These are phyloP conservation scores for Fragum fragum DNA, from an alignment of 2,888 invertebrate species.

Conservation along the genomic window DNA sequence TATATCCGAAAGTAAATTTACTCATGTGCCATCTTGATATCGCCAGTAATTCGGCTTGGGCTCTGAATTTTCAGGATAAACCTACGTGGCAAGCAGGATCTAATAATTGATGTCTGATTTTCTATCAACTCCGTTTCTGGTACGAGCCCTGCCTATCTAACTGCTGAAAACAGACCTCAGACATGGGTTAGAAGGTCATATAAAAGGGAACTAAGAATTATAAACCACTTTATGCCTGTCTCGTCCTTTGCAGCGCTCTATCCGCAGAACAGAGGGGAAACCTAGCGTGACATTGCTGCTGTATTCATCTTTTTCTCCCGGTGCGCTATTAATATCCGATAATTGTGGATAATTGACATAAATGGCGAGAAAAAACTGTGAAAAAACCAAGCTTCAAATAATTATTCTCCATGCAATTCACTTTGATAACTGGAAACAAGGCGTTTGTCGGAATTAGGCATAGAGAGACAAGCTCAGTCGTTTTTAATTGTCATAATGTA, in stretches of 20 bases:
- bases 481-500: too few relatives aligned
- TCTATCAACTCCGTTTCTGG: too few relatives aligned
- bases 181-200: too few relatives aligned
- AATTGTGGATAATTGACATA: slow-evolving; percentile 54
- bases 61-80: too few relatives aligned
- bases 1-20: too few relatives aligned
- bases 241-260: background rate
- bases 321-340: slow-evolving; percentile 41
- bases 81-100: too few relatives aligned
- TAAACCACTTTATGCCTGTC: background rate
- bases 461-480: background rate
- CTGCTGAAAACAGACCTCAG: too few relatives aligned
- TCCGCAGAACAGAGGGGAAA: background rate
- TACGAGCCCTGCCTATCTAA: too few relatives aligned
- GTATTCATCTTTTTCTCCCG: slow-evolving; percentile 34
- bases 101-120: too few relatives aligned
- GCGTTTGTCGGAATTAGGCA: slow-evolving; percentile 17
- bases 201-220: background rate
- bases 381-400: slow-evolving; percentile 38
- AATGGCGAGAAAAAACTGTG: slow-evolving; percentile 51
- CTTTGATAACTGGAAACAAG: slow-evolving; percentile 26
- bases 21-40: too few relatives aligned
- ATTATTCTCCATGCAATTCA: slow-evolving; percentile 40
- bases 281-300: background rate
- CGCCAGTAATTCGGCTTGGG: too few relatives aligned